Evolutionary conservation across 2,888 invertebrate species (phyloP), one percentile per base, ranked within the genome.

Genomic region (Polydrusus tereticollis): DNA sequence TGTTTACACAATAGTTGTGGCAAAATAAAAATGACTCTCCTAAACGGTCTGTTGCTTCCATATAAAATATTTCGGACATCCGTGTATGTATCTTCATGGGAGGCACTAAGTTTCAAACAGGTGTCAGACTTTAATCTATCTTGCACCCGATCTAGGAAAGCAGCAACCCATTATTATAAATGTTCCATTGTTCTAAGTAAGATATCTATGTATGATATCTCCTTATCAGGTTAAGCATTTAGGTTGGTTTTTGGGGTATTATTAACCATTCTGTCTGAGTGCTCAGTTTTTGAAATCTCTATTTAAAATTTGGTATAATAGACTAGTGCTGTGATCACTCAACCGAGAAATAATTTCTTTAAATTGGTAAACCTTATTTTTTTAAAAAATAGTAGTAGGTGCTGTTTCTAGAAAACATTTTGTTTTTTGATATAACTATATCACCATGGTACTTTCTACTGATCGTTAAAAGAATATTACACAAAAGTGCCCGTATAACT

Each of bases 101-200:
- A 71, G 72, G 72, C 69, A 72, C 52, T 36, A 26, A 57, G 65
- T 59, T 71, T 72, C 72, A 72, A 64, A 64, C 72, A 69, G 72
- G 69, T 68, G 69, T 69, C 72, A 66, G 72, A 64, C 64, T 33
- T 50, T 59, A 62, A 50, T 64, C 36, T 73, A 73, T 73, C 73
- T 55, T 69, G 60, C 63, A 62, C 70, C 57, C 52, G 38, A 70
- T 70, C 73, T 73, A 69, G 62, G 38, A 73, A 73, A 70, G 45
- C 60, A 36, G 50, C 70, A 67, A 73, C 69, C 62, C 73, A 73
- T 73, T 73, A 65, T 69, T 69, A 69, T 69, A 73, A 73, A 73
- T 69, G 70, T 70, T 73, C 70, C 60, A 73, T 73, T 73, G 73
- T 73, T 70, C 55, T 69, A 38, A 43, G 26, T 73, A 55, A 43